Evolutionary conservation across 2,113 vertebrate genomes (phyloP), one percentile per base, ranked within the genome.

Genomic region (Phylloscopus whistleri): DNA sequence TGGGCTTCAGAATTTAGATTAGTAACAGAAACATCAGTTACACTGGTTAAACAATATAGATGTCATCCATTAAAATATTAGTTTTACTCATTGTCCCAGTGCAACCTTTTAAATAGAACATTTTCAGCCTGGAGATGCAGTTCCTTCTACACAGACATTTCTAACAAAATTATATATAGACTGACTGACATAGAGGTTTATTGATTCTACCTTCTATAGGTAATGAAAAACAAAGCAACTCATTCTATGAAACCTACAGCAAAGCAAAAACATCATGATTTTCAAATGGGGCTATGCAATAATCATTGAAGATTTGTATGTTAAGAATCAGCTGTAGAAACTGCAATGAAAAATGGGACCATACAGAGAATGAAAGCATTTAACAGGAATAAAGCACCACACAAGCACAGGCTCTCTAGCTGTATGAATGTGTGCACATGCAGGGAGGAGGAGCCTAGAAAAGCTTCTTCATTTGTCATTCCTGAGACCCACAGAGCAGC

Each of bases 1-100:
- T 86, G 66, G 72, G 75, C 81, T 90, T 96, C 75, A 93, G 75
- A 95, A 94, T 96, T 96, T 91, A 93, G 48, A 95, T 97, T 95
- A 94, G 75, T 89, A 95, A 91, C 78, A 96, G 96, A 94, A 97
- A 95, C 69, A 82, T 58, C 75, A 95, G 86, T 89, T 75, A 79
- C 31, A 49, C 33, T 95, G 62, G 86, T 96, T 97, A 96, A 96
- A 96, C 90, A 96, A 96, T 95, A 95, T 94, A 95, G 82, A 92
- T 95, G 89, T 94, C 84, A 94, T 84, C 82, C 85, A 96, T 96
- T 96, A 96, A 94, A 96, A 93, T 67, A 95, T 80, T 96, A 95
- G 62, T 90, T 97, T 96, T 91, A 95, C 78, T 94, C 96, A 90
- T 91, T 94, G 93, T 94, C 92, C 87, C 43, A 52, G 53, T 87